Evolutionary conservation across 2,113 vertebrate genomes (phyloP), one percentile per base, ranked within the genome.

Genomic region (Pristiophorus japonicus): DNA sequence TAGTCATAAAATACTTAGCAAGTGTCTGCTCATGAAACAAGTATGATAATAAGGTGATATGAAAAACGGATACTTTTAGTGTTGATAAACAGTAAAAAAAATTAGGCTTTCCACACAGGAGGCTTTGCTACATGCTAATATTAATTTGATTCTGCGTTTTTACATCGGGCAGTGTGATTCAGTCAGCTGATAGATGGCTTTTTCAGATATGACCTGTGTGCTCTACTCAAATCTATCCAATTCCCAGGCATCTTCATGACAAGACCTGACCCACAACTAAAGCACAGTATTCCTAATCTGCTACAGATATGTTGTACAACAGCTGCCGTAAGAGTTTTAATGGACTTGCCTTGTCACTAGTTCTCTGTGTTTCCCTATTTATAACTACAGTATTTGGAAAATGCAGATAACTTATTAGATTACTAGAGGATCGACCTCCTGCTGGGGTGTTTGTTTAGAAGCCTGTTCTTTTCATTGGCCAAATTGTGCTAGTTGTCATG

Each of bases 401-500:
- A 95, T 47, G 96, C 96, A 95, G 96, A 95, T 95, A 96, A 55
- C 81, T 30, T 95, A 63, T 62, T 67, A 10, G 75, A 87, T 95
- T 95, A 70, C 96, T 90, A 95, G 94, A 67, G 55, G 34, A 91
- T n/a, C 5, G 7, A 16, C 38, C 38, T 67, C 62, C 92, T 94
- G 92, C 63, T 96, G 59, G 81, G 63, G 88, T 95, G 34, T 92
- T 96, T 96, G 96, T 96, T 70, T 70, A 70, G 95, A 96, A 96
- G 95, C 95, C 96, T 95, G 92, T 97, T 95, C 95, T 95, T 96
- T 94, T 92, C 91, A 85, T 96, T 92, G 95, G 95, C 95, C 96
- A 95, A 42, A 96, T 95, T 97, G 96, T 95, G 67, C 30, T 96
- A 95, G 96, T 97, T 97, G 97, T 96, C 97, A 97, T 84, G 96